phyloP scores from a whole-genome alignment of 2,113 vertebrate genomes.

The rat (Rattus norvegicus) region GRCr8 NC_086022.1:50219001-50219500 shows the following conservation, averaged over 20 bases:
- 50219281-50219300: neutral
- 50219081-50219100: neutral
- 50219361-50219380: neutral
- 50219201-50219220: neutral
- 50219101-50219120: neutral
- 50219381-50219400: neutral
- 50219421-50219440: neutral
- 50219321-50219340: neutral
- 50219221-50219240: neutral
- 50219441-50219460: neutral
- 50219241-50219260: neutral
- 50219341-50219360: neutral
- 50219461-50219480: neutral
- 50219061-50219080: neutral
- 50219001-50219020: neutral
- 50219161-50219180: neutral
- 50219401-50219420: neutral
- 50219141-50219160: neutral
- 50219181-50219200: neutral
- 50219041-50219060: neutral
- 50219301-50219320: neutral
- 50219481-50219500: neutral
- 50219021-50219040: neutral
- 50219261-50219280: neutral
- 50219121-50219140: neutral